phyloP scores from a whole-genome alignment of 1,140 invertebrate species.

The Caenorhabditis remanei region DNA sequence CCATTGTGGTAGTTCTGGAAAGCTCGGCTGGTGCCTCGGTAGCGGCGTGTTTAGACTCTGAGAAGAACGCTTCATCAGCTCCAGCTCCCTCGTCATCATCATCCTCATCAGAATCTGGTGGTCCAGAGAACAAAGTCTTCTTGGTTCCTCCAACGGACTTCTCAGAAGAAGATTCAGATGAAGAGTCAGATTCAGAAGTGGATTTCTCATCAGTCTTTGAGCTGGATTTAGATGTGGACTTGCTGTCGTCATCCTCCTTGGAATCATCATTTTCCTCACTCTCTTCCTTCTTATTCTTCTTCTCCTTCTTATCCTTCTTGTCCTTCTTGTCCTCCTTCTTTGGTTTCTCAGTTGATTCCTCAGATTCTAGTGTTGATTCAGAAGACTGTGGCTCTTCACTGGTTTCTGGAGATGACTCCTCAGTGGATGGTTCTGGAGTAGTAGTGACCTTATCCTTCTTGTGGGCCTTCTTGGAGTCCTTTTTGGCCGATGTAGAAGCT shows the following conservation, averaged over 20 bases:
- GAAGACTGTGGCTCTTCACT: conserved; percentile 48
- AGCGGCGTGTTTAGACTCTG: conserved; percentile 23
- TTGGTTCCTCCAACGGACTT: conserved; percentile 36
- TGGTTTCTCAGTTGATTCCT: conserved; percentile 12
- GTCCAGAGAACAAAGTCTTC: conserved; percentile 47
- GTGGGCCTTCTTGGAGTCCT: conserved; percentile 3
- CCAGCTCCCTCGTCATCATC: conserved; percentile 40
- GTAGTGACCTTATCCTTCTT: conserved; percentile 31
- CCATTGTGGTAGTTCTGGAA: conserved; percentile 37
- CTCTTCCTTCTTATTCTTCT: conserved; percentile 5
- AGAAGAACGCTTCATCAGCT: conserved; percentile 35
- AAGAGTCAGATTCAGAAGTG: conserved; percentile 16
- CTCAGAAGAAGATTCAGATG: conserved; percentile 26
- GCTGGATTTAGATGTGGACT: neutral
- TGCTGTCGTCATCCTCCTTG: conserved; percentile 3
- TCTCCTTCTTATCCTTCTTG: neutral
- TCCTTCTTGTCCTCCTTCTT: conserved; percentile 20
- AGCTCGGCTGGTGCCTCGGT: conserved; percentile 41
- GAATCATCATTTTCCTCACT: conserved; percentile 17
- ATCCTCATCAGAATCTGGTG: conserved; percentile 46
- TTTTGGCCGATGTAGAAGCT: neutral
- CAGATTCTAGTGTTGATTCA: conserved; percentile 8
- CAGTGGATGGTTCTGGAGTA: conserved; percentile 37
- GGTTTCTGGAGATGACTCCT: conserved; percentile 39
- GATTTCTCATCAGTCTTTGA: conserved; percentile 28